These are phyloP conservation scores for Varecia variegata DNA, from an alignment of 2,797 vertebrate genomes.

Conservation along the genomic window DNA sequence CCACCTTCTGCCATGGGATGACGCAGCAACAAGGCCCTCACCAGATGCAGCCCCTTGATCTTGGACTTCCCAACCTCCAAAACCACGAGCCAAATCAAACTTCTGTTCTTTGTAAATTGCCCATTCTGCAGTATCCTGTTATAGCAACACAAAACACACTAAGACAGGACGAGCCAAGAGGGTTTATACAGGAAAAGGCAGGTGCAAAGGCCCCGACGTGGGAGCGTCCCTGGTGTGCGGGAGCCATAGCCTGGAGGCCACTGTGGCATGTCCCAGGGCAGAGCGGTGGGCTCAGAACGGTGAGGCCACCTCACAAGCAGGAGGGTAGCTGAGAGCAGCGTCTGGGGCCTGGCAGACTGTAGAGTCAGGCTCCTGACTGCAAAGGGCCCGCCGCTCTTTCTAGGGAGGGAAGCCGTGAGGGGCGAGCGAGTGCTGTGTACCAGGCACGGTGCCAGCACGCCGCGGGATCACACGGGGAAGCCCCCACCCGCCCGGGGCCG, in stretches of 20 bases:
- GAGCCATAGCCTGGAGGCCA: not conserved
- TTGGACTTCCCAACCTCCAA: not conserved
- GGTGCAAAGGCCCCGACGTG: not conserved
- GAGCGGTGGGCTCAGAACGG: not conserved
- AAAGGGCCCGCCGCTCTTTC: not conserved
- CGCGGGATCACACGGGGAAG: not conserved
- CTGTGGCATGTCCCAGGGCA: not conserved
- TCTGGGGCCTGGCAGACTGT: not conserved
- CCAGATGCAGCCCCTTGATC: not conserved
- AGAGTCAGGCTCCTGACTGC: not conserved
- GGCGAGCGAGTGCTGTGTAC: not conserved
- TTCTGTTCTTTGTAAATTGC: not conserved
- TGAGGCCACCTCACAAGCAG: not conserved
- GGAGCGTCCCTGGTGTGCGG: rapidly evolving
- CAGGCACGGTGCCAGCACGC: not conserved
- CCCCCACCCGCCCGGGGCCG: not conserved
- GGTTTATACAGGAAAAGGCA: not conserved
- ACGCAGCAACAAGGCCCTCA: not conserved
- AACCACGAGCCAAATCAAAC: not conserved
- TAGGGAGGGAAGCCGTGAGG: not conserved
- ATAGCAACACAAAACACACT: not conserved
- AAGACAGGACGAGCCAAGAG: not conserved
- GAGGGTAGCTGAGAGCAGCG: not conserved
- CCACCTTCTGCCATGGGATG: not conserved
- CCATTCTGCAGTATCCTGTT: not conserved